Evolutionary conservation across 2,113 vertebrate genomes (phyloP), one percentile per base, ranked within the genome.

Genomic region (Daubentonia madagascariensis): DNA sequence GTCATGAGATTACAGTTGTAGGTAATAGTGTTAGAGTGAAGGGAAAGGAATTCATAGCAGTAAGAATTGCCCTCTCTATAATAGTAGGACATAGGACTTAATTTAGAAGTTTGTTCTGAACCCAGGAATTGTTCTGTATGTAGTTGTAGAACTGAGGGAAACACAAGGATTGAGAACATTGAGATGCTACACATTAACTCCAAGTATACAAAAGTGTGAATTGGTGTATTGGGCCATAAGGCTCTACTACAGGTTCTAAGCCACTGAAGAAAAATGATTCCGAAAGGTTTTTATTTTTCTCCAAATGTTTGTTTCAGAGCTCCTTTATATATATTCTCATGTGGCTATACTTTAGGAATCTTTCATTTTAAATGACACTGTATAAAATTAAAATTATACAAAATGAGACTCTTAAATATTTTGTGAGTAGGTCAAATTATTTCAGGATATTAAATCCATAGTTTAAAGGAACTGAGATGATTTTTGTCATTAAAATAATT

Each of bases 401-500:
- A 85, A 94, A 76, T 50, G 13, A 85, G 5, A 91, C 18, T 43
- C 17, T 45, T 72, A 68, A 81, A 78, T 90, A 91, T 68, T 79
- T 6, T 37, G 12, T 85, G 37, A 70, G 17, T 25, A 13, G 22
- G 40, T 70, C 48, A 89, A 72, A 52, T 85, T 65, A 80, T 57
- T 89, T 32, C 43, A 50, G 30, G 40, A 93, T 76, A 72, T 85
- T 23, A 63, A 48, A 68, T 11, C 10, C 35, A 68, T 32, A 30
- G 68, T 86, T 95, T 72, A 23, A 89, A 70, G 8, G 16, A 93
- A 59, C 1, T 35, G 43, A 76, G 43, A 3, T 63, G 12, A 3
- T 45, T n/a, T 83, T 96, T 92, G 11, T 79, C 25, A 59, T 89
- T 96, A 92, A 52, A 45, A 54, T 89, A 43, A 89, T 78, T 94